A percentile compares a stretch with the other conserved stretches of the same genome.
Evolutionary conservation across 2,888 invertebrate species (phyloP).

Genomic region (Chalcis sispes): DNA sequence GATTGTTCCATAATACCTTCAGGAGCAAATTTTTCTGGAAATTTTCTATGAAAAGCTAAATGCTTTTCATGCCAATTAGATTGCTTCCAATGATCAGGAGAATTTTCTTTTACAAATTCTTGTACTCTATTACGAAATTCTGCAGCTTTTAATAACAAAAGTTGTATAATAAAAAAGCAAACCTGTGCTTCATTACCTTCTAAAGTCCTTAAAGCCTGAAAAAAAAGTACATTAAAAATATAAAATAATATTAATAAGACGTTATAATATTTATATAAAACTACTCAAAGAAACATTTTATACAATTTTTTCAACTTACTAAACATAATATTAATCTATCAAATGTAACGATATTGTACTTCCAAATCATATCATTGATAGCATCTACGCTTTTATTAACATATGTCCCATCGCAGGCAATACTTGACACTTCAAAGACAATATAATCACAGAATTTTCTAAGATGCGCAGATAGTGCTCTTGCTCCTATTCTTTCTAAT

Average conservation of each 20-base stretch:
- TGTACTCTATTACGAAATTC: constrained; percentile 93
- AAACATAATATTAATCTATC: constrained; percentile 94
- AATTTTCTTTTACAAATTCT: constrained; percentile 96
- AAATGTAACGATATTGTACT: constrained; percentile 96
- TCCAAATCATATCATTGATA: constrained; percentile 98
- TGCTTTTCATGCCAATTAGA: constrained; percentile 98
- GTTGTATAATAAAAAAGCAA: constrained; percentile 94
- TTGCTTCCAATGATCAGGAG: constrained; percentile 98
- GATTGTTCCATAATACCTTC: constrained; percentile 87
- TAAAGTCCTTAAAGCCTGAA: constrained; percentile 88
- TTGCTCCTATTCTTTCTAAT: constrained; percentile 93
- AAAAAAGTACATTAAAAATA: constrained; percentile 44
- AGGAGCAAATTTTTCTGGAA: constrained; percentile 95
- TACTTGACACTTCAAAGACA: constrained; percentile 93
- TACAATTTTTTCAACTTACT: constrained; percentile 76
- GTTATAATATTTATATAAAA: too few relatives aligned
- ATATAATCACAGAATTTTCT: constrained; percentile 96
- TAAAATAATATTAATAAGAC: constrained; percentile 11
- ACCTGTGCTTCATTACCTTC: constrained; percentile 97
- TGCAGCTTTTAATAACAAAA: constrained; percentile 89
- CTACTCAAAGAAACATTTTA: background rate
- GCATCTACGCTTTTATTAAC: constrained; percentile 97
- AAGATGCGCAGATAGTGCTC: constrained; percentile 92
- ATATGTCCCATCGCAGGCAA: constrained; percentile 91
- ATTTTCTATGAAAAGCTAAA: constrained; percentile 93